Evolutionary conservation across 1,140 invertebrate genomes (phyloP), one percentile per base, ranked within the genome.

Genomic region (Ephestia elutella): DNA sequence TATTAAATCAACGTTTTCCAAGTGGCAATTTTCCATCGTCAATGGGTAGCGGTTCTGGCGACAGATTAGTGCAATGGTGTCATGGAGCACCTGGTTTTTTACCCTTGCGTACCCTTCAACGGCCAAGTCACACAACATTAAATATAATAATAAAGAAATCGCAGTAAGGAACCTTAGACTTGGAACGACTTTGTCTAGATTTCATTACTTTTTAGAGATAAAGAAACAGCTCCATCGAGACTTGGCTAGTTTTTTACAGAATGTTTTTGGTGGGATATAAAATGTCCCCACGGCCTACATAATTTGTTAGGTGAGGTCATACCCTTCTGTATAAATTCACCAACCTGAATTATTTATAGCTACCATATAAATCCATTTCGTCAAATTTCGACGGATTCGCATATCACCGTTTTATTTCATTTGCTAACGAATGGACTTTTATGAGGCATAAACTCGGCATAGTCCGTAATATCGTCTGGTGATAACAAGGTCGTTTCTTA

Each of bases 401-500:
- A 51, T 57, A 60, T 57, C 57, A 59, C 51, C 38, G 54, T 49
- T 66, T 70, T 70, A 63, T 63, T 63, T 63, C 61, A 63, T 63
- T 63, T 63, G 48, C 61, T 62, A 68, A 65, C 66, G 57, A 68
- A 68, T 62, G 62, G 30, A n/a, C 20, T 55, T 68, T 68, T 68
- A 68, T 25, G 59, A 44, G 60, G 60, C 53, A 68, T 68, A 63
- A 60, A 68, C 28, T 65, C 55, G 58, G 25, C 54, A 51, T 56
- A 58, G 66, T 50, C 55, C 48, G 32, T 65, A 62, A 62, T 63
- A 60, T 62, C 57, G 57, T 62, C 57, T 63, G 62, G 62, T 68
- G 62, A 65, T 68, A 68, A 68, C 66, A 68, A 65, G 63, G 57
- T 59, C 59, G 54, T 67, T 63, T 59, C 58, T 61, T 49, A 63